Evolutionary conservation across 2,797 vertebrate genomes (phyloP).

Genomic region (Cephalopachus bancanus): DNA sequence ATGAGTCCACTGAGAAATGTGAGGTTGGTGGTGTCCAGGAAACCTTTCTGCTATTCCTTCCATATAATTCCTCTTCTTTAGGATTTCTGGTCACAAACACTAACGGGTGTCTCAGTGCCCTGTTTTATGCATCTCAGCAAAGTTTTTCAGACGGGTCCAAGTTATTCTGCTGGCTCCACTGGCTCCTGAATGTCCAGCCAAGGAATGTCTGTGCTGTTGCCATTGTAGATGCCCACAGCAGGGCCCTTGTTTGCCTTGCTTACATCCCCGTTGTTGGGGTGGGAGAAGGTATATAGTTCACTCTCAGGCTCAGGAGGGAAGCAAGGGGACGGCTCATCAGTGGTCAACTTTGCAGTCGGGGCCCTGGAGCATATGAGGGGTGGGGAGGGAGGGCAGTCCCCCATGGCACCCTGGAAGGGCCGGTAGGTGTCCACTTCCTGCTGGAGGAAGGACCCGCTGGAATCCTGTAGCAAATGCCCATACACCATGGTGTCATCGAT

Average conservation of each 20-base stretch:
- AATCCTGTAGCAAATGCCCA: conserved; percentile 90
- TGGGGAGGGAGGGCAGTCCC: conserved; percentile 89
- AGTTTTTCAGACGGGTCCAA: neutral
- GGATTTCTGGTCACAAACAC: neutral
- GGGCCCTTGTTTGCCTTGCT: conserved; percentile 59
- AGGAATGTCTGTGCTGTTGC: conserved; percentile 59
- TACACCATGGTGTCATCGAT: conserved; percentile 95
- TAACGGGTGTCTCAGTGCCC: neutral
- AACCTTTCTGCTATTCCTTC: neutral
- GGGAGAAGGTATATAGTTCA: conserved; percentile 92
- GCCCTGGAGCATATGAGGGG: conserved; percentile 87
- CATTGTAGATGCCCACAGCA: too few relatives aligned
- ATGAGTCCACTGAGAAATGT: neutral
- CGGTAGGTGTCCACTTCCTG: conserved; percentile 92
- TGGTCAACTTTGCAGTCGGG: conserved; percentile 60
- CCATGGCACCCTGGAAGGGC: conserved; percentile 91
- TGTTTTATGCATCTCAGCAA: neutral
- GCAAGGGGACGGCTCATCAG: conserved; percentile 57
- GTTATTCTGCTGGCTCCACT: conserved; percentile 65
- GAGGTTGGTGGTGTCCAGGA: neutral
- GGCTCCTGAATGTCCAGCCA: conserved; percentile 79
- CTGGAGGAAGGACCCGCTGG: conserved; percentile 82
- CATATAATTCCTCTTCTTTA: neutral
- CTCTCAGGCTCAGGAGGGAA: conserved; percentile 89
- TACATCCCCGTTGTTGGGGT: conserved; percentile 82